These are phyloP conservation scores for Temnothorax curvispinosus DNA, from an alignment of 1,140 invertebrate species.

Conservation along the genomic window DNA sequence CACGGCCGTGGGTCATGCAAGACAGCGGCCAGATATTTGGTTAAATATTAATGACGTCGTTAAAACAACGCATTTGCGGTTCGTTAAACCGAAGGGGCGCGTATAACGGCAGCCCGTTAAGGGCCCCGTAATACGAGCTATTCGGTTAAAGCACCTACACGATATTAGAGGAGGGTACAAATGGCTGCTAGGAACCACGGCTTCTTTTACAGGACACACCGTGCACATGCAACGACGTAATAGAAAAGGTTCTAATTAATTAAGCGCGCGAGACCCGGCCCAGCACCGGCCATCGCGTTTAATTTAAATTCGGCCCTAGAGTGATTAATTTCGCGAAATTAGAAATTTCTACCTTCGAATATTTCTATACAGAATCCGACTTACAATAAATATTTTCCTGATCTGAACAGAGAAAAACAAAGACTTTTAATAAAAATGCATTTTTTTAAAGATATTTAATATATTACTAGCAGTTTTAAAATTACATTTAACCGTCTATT, in stretches of 20 bases:
- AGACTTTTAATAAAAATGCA: constrained; percentile 8
- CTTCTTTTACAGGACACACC: constrained; percentile 46
- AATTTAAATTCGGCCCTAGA: constrained; percentile 18
- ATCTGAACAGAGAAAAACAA: background rate
- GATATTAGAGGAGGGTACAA: constrained; percentile 53
- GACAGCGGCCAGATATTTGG: constrained; percentile 80
- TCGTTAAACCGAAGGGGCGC: constrained; percentile 82
- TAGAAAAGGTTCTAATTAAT: constrained; percentile 65
- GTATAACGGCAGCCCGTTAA: constrained; percentile 79
- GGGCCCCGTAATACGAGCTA: constrained; percentile 73
- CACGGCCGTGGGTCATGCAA: constrained; percentile 70
- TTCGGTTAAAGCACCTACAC: constrained; percentile 72
- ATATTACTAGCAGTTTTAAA: background rate
- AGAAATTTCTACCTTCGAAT: background rate
- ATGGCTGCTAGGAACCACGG: constrained; percentile 31
- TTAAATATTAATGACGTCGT: constrained; percentile 86
- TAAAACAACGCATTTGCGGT: constrained; percentile 86
- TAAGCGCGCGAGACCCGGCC: background rate
- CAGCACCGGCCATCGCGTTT: background rate
- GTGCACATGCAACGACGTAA: constrained; percentile 44
- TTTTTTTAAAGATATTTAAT: background rate
- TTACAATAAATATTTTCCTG: background rate
- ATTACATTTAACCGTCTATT: background rate
- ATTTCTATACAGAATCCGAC: background rate
- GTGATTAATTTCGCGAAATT: constrained; percentile 29